A percentile compares a stretch with the other conserved stretches of the same genome.
Evolutionary conservation across 2,888 invertebrate species (phyloP).

Genomic region (Drosophila neonasuta): DNA sequence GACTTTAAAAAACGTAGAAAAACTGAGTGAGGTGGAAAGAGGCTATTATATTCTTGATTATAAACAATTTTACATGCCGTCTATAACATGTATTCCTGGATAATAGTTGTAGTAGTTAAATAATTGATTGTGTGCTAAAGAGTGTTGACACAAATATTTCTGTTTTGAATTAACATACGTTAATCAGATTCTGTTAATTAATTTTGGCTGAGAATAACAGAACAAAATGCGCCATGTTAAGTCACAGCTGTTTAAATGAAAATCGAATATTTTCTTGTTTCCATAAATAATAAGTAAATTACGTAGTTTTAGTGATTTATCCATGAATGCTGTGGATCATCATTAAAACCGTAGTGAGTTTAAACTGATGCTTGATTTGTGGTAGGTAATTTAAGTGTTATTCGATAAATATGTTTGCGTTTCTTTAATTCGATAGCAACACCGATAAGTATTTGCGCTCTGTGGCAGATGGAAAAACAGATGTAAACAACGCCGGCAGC

Average conservation of each 20-base stretch:
- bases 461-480: constrained; percentile 45
- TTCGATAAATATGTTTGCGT: neutral
- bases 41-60: too few relatives aligned
- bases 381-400: neutral
- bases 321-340: too few relatives aligned
- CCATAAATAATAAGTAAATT: neutral
- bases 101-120: neutral
- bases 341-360: too few relatives aligned
- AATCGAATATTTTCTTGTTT: neutral
- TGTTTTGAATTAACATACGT: constrained; percentile 11
- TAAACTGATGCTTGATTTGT: too few relatives aligned
- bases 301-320: too few relatives aligned
- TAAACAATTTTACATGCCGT: too few relatives aligned
- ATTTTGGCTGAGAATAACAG: neutral
- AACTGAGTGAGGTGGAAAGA: too few relatives aligned
- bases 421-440: neutral
- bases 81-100: too few relatives aligned
- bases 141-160: neutral
- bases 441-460: neutral
- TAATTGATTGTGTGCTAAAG: neutral
- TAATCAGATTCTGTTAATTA: neutral
- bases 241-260: constrained; percentile 3
- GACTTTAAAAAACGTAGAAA: too few relatives aligned
- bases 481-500: constrained; percentile 60
- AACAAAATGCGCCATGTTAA: neutral